These are phyloP conservation scores for Butastur rufipennis DNA, from an alignment of 2,113 vertebrate species.

Conservation along the genomic window DNA sequence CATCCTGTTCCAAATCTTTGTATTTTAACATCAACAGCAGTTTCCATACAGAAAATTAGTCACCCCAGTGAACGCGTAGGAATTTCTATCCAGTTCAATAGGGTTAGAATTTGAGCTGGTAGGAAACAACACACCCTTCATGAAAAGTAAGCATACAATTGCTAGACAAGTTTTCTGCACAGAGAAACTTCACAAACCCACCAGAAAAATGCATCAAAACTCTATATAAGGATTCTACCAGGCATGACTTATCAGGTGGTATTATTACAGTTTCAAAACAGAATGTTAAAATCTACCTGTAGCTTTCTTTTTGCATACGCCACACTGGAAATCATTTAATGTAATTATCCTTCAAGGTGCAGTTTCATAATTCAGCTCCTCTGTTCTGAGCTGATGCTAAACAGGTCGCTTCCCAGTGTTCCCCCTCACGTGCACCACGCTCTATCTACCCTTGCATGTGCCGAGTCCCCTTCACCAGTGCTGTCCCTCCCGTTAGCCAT, in stretches of 20 bases:
- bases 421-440: background rate
- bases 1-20: background rate
- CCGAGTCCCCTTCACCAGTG: background rate
- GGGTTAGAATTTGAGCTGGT: background rate
- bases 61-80: rapidly evolving
- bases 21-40: background rate
- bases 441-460: no score
- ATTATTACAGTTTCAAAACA: background rate
- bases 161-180: background rate
- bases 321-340: background rate
- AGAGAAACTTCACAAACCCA: background rate
- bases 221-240: background rate
- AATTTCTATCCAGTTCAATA: background rate
- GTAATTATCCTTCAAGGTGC: background rate
- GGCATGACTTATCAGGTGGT: background rate
- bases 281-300: background rate
- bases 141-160: background rate
- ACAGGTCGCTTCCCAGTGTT: rapidly evolving
- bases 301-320: background rate
- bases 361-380: background rate
- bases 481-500: no score
- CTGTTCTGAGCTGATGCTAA: background rate
- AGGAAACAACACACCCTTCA: background rate
- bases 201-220: background rate
- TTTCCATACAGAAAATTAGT: background rate